phyloP scores from a whole-genome alignment of 2,113 vertebrate species.

The Chlorocebus sabaeus region DNA sequence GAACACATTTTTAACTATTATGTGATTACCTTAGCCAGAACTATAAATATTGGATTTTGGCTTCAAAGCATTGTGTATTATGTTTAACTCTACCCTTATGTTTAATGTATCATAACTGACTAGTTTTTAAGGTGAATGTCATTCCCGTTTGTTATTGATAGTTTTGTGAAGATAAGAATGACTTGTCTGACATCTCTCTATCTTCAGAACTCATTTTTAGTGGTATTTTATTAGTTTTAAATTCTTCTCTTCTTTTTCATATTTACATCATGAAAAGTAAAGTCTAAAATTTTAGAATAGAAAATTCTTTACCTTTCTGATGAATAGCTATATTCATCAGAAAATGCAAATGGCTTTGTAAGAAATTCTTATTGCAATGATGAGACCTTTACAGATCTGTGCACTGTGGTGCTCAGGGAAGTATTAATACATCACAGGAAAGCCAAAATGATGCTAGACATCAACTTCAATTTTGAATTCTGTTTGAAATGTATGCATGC shows the following conservation, averaged over 20 bases:
- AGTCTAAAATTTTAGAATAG: background rate
- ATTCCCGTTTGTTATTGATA: background rate
- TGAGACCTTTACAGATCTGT: background rate
- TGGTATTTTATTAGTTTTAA: background rate
- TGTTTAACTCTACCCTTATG: background rate
- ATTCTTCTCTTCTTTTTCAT: background rate
- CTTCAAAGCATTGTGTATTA: background rate
- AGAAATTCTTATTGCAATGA: background rate
- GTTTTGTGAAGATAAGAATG: background rate
- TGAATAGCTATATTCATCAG: background rate
- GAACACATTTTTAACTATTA: background rate
- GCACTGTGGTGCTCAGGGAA: rapidly evolving
- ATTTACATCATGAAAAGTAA: background rate
- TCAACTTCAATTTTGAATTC: background rate
- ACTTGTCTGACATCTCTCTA: background rate
- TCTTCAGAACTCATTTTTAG: background rate
- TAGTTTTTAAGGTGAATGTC: background rate
- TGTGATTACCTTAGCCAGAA: background rate
- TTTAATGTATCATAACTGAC: background rate
- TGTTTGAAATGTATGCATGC: background rate
- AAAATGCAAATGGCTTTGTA: background rate
- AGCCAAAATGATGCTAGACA: background rate
- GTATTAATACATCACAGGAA: background rate
- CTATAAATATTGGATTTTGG: background rate
- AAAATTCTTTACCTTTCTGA: background rate